phyloP scores from a whole-genome alignment of 1,140 invertebrate species.

The Drosophila simulans region DNA sequence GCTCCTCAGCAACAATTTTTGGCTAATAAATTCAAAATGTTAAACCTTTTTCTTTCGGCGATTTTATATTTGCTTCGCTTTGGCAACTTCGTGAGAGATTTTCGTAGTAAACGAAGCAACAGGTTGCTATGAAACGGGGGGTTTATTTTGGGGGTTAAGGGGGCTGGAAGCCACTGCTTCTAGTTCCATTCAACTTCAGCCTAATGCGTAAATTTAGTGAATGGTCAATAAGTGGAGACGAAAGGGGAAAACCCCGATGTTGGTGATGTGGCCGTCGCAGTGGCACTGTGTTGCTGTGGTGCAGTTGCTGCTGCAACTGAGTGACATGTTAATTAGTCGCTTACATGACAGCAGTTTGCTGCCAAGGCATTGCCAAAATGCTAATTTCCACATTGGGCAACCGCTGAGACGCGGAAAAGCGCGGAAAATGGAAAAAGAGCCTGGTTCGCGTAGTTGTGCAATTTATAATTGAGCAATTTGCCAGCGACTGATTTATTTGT shows the following conservation, averaged over 20 bases:
- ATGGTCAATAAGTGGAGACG: constrained; percentile 24
- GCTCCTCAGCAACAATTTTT: constrained; percentile 36
- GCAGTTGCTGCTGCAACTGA: constrained; percentile 50
- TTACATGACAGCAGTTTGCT: constrained; percentile 81
- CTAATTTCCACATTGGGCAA: constrained; percentile 71
- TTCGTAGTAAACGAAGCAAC: constrained; percentile 52
- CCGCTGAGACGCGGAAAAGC: constrained; percentile 35
- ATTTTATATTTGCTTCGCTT: constrained; percentile 42
- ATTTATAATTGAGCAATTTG: constrained; percentile 79
- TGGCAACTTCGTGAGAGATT: constrained; percentile 82
- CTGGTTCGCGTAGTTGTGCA: constrained; percentile 46
- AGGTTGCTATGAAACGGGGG: constrained; percentile 28
- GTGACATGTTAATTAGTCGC: constrained; percentile 84
- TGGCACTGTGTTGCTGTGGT: constrained; percentile 4
- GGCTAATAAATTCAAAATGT: constrained; percentile 82
- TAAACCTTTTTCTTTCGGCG: constrained; percentile 59
- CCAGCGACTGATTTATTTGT: constrained; percentile 74
- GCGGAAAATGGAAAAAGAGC: constrained; percentile 2
- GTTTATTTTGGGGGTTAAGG: constrained; percentile 1
- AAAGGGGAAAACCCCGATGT: background rate
- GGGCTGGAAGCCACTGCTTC: constrained; percentile 34
- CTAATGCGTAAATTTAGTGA: constrained; percentile 62
- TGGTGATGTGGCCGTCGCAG: constrained; percentile 16
- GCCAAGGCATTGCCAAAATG: constrained; percentile 68
- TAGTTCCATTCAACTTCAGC: constrained; percentile 61